These are phyloP conservation scores for Chlorospingus semifuscus DNA, from an alignment of 2,797 vertebrate species.

Conservation along the genomic window DNA sequence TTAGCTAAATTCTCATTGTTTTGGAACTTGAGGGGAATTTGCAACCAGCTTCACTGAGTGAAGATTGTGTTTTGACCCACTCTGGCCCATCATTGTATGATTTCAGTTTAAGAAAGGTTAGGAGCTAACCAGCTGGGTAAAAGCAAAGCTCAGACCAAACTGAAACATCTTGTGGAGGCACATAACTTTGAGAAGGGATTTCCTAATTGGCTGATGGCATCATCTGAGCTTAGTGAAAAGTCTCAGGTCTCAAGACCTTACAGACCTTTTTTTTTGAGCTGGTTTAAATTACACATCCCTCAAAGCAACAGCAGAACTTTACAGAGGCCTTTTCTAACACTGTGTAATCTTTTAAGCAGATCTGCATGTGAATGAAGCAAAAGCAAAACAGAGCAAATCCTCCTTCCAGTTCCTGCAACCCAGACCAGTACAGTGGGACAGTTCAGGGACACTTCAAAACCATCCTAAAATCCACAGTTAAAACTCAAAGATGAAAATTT, in stretches of 20 bases:
- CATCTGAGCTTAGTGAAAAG: background rate
- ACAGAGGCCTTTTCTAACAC: background rate
- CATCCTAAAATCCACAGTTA: slow-evolving; percentile 9
- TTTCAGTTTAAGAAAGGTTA: background rate
- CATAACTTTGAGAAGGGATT: background rate
- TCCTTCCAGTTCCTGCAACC: background rate
- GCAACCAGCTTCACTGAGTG: background rate
- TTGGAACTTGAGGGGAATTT: background rate
- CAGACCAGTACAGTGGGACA: background rate
- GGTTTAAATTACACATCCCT: background rate
- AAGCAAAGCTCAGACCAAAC: background rate
- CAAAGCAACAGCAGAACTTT: background rate
- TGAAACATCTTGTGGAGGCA: background rate
- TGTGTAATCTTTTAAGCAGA: background rate
- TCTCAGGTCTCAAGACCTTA: background rate
- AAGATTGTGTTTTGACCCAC: background rate
- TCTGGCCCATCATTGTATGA: background rate
- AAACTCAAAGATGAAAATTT: slow-evolving; percentile 13
- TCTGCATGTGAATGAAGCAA: background rate
- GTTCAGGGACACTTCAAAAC: background rate
- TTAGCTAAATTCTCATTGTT: background rate
- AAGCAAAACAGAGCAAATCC: background rate
- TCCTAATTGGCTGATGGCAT: background rate
- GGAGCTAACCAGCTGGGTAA: background rate
- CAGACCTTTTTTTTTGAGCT: background rate